Base-by-base conservation (phyloP, 1,140 invertebrate species). In the Hermatobates lingyangjiaoensis region DNA sequence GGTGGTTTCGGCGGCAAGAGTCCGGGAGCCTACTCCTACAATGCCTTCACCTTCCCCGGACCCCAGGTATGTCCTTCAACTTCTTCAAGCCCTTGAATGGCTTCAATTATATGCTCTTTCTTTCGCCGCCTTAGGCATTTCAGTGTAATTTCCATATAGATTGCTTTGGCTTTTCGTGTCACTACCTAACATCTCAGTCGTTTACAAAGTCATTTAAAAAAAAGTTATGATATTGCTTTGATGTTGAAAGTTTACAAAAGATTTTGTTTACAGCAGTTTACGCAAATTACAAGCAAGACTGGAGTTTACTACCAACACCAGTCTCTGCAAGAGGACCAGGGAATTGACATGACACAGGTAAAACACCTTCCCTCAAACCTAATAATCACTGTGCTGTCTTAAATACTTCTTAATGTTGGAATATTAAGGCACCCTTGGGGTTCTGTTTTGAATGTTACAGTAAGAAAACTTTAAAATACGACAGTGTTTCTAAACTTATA, bases 251-350 rank as follows among this genome's bases (percentile, higher is more conserved):
- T 34, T 34, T 34, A 12, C 10, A 12, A 34, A 34, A 12, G 10
- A 12, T 12, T 34, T 34, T 34, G 10, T 34, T 10, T 45, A 23
- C 23, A 59, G 57, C 60, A 60, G 59, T 51, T 60, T 59, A 53
- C 64, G 60, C 55, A 60, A 57, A 47, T 27, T 62, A 62, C 48
- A 47, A n/a, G 50, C 39, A 80, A 80, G 59, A 75, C 79, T 0
- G 76, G 80, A 0, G 80, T 79, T 62, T 82, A 81, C 62, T 78
- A 82, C 57, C 79, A 82, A 57, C 80, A 82, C 63, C 66, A 80
- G 51, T 79, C 78, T 49, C 66, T 82, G 46, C 79, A 80, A 56
- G 76, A 79, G 61, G 76, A 79, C 64, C 75, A 78, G 66, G 75
- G 76, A 54, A 78, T 78, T 58, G 76, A 79, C 62, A 75, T 78